Evolutionary conservation across 2,888 invertebrate species (phyloP), one percentile per base, ranked within the genome.

Genomic region (Lepidonotus clava): DNA sequence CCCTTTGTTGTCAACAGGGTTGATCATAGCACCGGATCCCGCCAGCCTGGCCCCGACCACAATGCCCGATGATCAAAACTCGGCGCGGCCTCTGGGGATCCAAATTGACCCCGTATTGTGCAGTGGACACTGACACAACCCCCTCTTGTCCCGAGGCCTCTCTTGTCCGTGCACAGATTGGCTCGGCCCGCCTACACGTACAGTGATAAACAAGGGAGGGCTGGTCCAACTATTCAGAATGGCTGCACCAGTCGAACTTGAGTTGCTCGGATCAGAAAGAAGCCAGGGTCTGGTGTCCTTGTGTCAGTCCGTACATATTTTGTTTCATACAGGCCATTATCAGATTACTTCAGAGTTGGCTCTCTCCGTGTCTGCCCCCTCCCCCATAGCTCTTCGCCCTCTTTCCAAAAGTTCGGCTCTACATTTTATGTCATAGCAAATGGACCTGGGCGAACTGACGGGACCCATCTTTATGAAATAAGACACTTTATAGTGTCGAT

Each of bases 31-130:
- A 11, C 8, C 18, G 46, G 46, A 18, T 46, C 8, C 6, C 8
- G 46, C 8, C 18, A 32, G 61, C 28, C 28, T 61, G 61, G 61
- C 28, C 61, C 28, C 11, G 28, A 18, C 24, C 61, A 61, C 61
- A 61, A 61, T 61, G 24, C 61, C 24, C 61, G 11, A 1, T 24
- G 61, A 61, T 61, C 61, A 61, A 0, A 24, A 11, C 61, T 24
- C 2, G 2, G 61, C 61, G 28, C 61, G n/a, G 28, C 61, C 28
- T 14, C 61, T 28, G 24, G 28, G 61, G 61, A 28, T 8, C 28
- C 28, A 61, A 61, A 61, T 61, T 61, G 61, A 61, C 61, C 61
- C 28, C 24, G 61, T 32, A n/a, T 61, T 61, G 61, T 61, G 28
- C 28, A 0, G 18, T 32, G 11, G 24, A 24, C 61, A 61, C 61